Conservation (phyloP, 2,113 vertebrate species). For the Sphyrna mokarran region DNA sequence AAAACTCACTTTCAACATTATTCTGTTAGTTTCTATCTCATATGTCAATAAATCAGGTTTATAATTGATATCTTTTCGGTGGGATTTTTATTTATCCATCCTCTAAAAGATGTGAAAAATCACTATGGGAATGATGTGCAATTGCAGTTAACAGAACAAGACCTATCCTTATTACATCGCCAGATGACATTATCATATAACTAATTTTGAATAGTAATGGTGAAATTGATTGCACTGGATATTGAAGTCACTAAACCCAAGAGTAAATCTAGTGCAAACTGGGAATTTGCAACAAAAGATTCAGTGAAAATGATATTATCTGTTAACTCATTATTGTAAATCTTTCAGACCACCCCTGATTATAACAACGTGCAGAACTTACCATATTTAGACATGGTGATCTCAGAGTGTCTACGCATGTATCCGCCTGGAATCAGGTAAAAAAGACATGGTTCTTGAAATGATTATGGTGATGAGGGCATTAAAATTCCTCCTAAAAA, state of each 20-base stretch:
- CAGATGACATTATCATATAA: background rate
- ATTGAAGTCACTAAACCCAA: background rate
- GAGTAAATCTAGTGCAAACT: background rate
- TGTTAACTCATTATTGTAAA: background rate
- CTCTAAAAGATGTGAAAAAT: background rate
- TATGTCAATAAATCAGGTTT: background rate
- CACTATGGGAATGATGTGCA: background rate
- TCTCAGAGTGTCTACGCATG: constrained; percentile 77
- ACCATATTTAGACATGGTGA: constrained; percentile 87
- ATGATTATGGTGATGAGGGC: background rate
- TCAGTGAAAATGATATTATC: background rate
- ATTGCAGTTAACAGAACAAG: background rate
- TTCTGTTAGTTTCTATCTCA: background rate
- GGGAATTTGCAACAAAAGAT: background rate
- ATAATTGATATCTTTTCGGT: background rate
- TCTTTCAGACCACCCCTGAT: constrained; percentile 60
- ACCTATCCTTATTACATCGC: background rate
- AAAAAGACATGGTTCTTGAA: background rate
- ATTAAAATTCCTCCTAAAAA: background rate
- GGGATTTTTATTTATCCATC: background rate
- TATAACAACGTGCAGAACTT: constrained; percentile 73
- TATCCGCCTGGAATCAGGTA: constrained; percentile 90
- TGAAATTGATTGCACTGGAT: background rate
- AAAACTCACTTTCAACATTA: background rate
- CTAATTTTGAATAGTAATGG: background rate